These are phyloP conservation scores for Itoplectis maculator DNA, from an alignment of 2,888 invertebrate species.

Conservation along the genomic window DNA sequence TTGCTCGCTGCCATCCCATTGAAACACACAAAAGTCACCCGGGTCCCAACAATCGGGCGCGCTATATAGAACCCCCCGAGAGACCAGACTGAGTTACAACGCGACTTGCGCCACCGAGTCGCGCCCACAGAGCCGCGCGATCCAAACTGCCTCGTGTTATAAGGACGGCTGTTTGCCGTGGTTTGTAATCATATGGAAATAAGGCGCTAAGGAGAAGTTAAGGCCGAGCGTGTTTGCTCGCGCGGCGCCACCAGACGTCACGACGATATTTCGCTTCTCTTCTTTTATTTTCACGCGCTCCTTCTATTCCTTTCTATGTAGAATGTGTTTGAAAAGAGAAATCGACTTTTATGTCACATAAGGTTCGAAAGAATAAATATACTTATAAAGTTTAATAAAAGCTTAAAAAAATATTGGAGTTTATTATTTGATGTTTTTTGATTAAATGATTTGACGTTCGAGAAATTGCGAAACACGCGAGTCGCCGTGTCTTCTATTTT, in stretches of 20 bases:
- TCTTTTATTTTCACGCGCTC: slow-evolving; percentile 26
- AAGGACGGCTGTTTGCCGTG: slow-evolving; percentile 71
- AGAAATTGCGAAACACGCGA: neutral
- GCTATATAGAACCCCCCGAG: no score
- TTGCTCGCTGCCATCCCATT: slow-evolving; percentile 31
- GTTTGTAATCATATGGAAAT: slow-evolving; percentile 80
- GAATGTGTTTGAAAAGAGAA: no score
- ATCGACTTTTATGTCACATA: no score
- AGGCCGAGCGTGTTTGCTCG: slow-evolving; percentile 74
- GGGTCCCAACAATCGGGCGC: slow-evolving; percentile 61
- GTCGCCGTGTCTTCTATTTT: neutral
- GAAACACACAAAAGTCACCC: slow-evolving; percentile 64
- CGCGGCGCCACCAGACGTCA: slow-evolving; percentile 74
- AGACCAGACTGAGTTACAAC: slow-evolving; percentile 70
- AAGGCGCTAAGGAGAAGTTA: slow-evolving; percentile 79
- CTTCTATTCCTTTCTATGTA: slow-evolving; percentile 15
- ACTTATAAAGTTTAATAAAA: no score
- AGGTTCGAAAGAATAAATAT: no score
- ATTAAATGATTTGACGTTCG: neutral
- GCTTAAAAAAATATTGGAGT: no score
- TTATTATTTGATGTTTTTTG: no score
- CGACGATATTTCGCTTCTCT: slow-evolving; percentile 46
- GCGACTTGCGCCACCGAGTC: slow-evolving; percentile 71
- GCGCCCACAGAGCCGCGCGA: slow-evolving; percentile 63
- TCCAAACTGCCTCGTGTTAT: slow-evolving; percentile 56